A percentile compares a stretch with the other conserved stretches of the same genome.
These are phyloP conservation scores for Henricia sp. DNA, from an alignment of 53 echinoderm and acorn worm genomes.

Conservation along the genomic window DNA sequence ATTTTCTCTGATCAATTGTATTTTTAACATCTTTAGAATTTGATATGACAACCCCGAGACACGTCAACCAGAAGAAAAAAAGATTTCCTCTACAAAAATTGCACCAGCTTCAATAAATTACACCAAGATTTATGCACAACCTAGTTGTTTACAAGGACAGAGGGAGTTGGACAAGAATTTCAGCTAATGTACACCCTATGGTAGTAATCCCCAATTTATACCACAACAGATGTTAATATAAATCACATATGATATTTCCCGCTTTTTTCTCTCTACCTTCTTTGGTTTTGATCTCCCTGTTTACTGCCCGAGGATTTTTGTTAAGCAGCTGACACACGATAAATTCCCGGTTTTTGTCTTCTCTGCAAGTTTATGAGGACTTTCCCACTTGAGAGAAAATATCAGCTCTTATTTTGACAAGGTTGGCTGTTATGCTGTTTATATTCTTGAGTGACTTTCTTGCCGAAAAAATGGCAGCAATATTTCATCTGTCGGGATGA, in stretches of 20 bases:
- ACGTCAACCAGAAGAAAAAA: constrained; percentile 4
- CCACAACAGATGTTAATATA: constrained; percentile 38
- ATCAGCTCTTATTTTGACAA: constrained; percentile 24
- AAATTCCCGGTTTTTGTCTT: constrained; percentile 15
- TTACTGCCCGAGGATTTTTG: background rate
- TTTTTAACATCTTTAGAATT: background rate
- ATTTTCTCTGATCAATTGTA: background rate
- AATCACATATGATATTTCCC: constrained; percentile 30
- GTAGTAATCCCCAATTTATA: constrained; percentile 1
- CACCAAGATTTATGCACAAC: constrained; percentile 21
- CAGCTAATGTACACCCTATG: constrained; percentile 35
- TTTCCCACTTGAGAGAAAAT: constrained; percentile 12
- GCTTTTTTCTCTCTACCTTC: background rate
- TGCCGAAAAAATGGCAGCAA: constrained; percentile 8
- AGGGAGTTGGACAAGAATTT: constrained; percentile 48
- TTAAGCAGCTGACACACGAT: constrained; percentile 29
- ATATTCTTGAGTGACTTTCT: background rate
- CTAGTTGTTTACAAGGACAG: constrained; percentile 54
- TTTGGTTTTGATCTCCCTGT: background rate
- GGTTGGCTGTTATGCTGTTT: constrained; percentile 7
- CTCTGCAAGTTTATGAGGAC: background rate
- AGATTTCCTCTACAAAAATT: background rate
- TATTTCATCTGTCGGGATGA: constrained; percentile 11
- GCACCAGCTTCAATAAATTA: constrained; percentile 14
- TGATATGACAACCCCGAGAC: background rate